A percentile compares a stretch with the other conserved stretches of the same genome.
Evolutionary conservation across 2,888 invertebrate species (phyloP).

Genomic region (Clusia tigrina): DNA sequence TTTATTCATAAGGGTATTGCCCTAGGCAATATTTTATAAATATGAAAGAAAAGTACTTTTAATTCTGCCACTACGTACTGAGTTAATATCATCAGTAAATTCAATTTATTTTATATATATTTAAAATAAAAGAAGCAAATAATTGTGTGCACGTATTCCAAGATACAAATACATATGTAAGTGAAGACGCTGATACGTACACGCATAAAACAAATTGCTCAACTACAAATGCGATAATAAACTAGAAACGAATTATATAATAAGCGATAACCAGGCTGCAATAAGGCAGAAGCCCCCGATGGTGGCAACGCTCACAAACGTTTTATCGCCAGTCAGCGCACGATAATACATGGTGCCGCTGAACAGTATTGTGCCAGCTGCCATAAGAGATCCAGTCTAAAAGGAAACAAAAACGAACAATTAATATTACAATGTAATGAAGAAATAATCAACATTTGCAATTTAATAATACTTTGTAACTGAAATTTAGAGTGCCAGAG

Average conservation of each 20-base stretch:
- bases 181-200: too few relatives aligned
- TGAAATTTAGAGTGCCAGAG: too few relatives aligned
- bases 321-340: constrained; percentile 81
- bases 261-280: constrained; percentile 86
- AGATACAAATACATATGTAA: too few relatives aligned
- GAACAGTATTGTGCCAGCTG: constrained; percentile 82
- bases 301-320: constrained; percentile 79
- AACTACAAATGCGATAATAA: too few relatives aligned
- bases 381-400: constrained; percentile 80
- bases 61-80: constrained; percentile 17
- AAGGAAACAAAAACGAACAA: constrained; percentile 25
- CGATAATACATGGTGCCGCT: constrained; percentile 93
- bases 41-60: constrained; percentile 16
- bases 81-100: constrained; percentile 19
- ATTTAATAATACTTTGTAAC: too few relatives aligned
- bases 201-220: too few relatives aligned
- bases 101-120: background rate
- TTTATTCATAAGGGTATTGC: background rate
- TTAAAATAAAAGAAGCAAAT: constrained; percentile 3
- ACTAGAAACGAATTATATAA: constrained; percentile 70
- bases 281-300: constrained; percentile 89
- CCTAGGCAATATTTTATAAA: constrained; percentile 14
- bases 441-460: too few relatives aligned
- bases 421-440: too few relatives aligned
- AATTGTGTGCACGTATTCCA: background rate